Percentiles rank a stretch among this genome's conserved stretches.
phyloP scores from a whole-genome alignment of 2,888 invertebrate genomes.

The Aplocera efformata region DNA sequence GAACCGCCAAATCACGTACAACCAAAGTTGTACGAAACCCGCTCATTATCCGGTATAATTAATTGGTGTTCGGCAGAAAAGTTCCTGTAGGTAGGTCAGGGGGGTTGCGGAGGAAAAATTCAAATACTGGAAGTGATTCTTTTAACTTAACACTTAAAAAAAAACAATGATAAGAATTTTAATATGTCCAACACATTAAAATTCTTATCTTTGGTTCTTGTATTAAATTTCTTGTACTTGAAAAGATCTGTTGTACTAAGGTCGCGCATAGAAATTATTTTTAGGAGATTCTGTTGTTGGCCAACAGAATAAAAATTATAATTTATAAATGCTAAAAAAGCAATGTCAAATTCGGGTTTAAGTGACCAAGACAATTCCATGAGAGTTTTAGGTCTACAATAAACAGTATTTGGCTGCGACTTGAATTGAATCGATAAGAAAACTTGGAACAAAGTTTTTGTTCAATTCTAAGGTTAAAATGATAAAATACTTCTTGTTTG shows the following conservation, averaged over 20 bases:
- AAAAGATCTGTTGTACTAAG: too few relatives aligned
- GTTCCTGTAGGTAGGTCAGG: constrained; percentile 46
- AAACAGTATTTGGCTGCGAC: constrained; percentile 40
- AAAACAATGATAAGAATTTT: too few relatives aligned
- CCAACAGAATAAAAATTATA: too few relatives aligned
- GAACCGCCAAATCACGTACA: constrained; percentile 57
- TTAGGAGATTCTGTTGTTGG: too few relatives aligned
- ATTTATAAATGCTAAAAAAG: too few relatives aligned
- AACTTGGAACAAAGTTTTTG: constrained; percentile 57
- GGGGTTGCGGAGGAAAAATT: constrained; percentile 34
- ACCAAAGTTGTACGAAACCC: constrained; percentile 43
- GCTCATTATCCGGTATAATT: constrained; percentile 75
- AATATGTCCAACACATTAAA: too few relatives aligned
- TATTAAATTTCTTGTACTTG: too few relatives aligned
- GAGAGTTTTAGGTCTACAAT: background rate
- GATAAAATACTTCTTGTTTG: constrained; percentile 48
- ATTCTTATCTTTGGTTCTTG: too few relatives aligned
- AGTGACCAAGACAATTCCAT: constrained; percentile 13
- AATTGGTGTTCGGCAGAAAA: constrained; percentile 72
- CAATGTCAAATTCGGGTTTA: too few relatives aligned
- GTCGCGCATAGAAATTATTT: too few relatives aligned
- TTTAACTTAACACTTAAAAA: background rate
- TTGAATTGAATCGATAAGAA: constrained; percentile 64
- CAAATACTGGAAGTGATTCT: constrained; percentile 1
- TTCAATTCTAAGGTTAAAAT: constrained; percentile 63